phyloP scores from a whole-genome alignment of 2,888 invertebrate genomes.

The Drosophila neotestacea region DNA sequence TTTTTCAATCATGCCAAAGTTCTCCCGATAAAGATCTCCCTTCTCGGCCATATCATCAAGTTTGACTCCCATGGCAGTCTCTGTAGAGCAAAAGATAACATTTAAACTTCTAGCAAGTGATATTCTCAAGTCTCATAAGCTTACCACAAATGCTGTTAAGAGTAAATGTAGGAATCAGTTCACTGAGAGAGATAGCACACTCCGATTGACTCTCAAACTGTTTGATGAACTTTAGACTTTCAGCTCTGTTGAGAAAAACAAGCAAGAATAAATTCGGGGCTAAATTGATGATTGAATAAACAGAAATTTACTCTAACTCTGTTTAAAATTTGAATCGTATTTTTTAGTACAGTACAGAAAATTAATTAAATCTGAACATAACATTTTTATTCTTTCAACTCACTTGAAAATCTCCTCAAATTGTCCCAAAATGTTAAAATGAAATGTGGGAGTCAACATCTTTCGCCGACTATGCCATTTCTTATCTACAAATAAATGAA shows the following conservation, averaged over 20 bases:
- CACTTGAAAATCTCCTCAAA: slow-evolving; percentile 81
- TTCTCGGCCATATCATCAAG: slow-evolving; percentile 17
- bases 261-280: too few species aligned
- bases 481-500: slow-evolving; percentile 48
- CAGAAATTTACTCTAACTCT: too few species aligned
- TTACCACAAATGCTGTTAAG: slow-evolving; percentile 79
- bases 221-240: slow-evolving; percentile 75
- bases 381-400: slow-evolving; percentile 1
- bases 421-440: slow-evolving; percentile 80
- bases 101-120: background rate
- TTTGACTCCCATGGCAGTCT: slow-evolving; percentile 18
- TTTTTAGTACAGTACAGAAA: too few species aligned
- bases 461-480: slow-evolving; percentile 82
- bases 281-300: too few species aligned
- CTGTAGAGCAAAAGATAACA: background rate
- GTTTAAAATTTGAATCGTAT: background rate
- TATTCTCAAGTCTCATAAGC: background rate
- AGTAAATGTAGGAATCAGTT: slow-evolving; percentile 78
- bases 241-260: slow-evolving; percentile 52
- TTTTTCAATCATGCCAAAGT: slow-evolving; percentile 12
- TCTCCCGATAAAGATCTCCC: slow-evolving; percentile 12
- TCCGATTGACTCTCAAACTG: slow-evolving; percentile 52
- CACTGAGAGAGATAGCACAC: slow-evolving; percentile 56
- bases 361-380: too few species aligned
- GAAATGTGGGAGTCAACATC: slow-evolving; percentile 81